Evolutionary conservation across 2,888 invertebrate species (phyloP).

Genomic region (Acronicta aceris): DNA sequence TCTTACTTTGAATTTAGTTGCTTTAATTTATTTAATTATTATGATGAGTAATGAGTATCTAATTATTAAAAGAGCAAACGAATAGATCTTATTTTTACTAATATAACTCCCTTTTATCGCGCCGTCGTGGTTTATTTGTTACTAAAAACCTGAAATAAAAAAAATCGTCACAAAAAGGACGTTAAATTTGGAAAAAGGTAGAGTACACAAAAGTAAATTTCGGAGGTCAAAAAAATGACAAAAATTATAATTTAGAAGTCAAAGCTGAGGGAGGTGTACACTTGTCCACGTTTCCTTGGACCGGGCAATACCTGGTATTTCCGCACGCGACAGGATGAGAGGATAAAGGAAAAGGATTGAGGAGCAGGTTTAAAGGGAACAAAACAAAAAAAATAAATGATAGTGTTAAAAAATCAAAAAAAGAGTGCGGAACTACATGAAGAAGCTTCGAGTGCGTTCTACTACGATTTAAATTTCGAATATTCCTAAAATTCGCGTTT

Average conservation of each 20-base stretch:
- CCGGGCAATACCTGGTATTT: conserved; percentile 43
- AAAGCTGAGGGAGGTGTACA: conserved; percentile 24
- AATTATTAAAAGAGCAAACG: conserved; percentile 1
- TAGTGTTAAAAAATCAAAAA: conserved; percentile 53
- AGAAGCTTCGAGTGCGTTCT: conserved; percentile 56
- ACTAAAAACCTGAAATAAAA: conserved; percentile 7
- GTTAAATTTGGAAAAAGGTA: conserved; percentile 19
- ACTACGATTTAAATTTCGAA: conserved; percentile 27
- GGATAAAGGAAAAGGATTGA: conserved; percentile 56
- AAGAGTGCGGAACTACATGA: conserved; percentile 67
- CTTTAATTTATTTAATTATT: conserved; percentile 19
- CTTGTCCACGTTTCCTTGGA: conserved; percentile 22
- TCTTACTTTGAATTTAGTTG: conserved; percentile 41
- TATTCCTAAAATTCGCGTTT: conserved; percentile 25
- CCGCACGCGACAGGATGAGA: conserved; percentile 63
- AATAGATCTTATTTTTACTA: too few species aligned
- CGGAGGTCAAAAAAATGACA: conserved; percentile 7
- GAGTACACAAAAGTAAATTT: conserved; percentile 12
- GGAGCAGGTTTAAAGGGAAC: conserved; percentile 55
- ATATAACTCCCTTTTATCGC: neutral
- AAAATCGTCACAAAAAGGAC: neutral
- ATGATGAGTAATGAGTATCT: neutral
- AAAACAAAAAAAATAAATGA: conserved; percentile 60
- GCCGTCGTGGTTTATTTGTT: conserved; percentile 14
- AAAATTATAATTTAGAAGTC: conserved; percentile 21